phyloP scores from a whole-genome alignment of 1,140 invertebrate genomes.

The Belonocnema kinseyi region DNA sequence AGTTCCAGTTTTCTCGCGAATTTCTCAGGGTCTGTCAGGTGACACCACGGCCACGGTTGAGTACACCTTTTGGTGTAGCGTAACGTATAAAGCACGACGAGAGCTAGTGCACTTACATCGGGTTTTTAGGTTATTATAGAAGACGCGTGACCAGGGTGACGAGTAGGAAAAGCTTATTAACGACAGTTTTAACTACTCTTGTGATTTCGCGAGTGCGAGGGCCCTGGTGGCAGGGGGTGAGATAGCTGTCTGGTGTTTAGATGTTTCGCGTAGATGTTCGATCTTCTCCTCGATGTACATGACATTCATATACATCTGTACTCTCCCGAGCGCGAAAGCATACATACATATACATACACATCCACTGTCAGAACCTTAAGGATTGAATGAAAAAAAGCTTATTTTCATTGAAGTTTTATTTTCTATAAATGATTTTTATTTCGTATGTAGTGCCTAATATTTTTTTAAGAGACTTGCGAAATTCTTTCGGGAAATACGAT shows the following conservation, averaged over 20 bases:
- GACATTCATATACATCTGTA: slow-evolving; percentile 38
- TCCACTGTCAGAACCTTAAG: background rate
- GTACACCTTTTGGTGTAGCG: slow-evolving; percentile 48
- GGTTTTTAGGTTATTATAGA: slow-evolving; percentile 62
- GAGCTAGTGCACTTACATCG: slow-evolving; percentile 37
- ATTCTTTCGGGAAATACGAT: no score
- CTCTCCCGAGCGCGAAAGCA: slow-evolving; percentile 29
- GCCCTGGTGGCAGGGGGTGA: slow-evolving; percentile 58
- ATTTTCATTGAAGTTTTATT: background rate
- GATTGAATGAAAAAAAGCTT: slow-evolving; percentile 3
- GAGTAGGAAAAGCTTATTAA: background rate
- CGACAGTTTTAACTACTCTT: slow-evolving; percentile 31
- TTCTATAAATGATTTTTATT: background rate
- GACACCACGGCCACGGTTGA: slow-evolving; percentile 64
- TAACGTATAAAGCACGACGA: slow-evolving; percentile 45
- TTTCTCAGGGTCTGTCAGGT: slow-evolving; percentile 71
- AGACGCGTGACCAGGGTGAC: slow-evolving; percentile 30
- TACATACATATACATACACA: background rate
- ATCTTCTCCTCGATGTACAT: slow-evolving; percentile 44
- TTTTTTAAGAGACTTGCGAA: no score
- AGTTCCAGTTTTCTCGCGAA: slow-evolving; percentile 68
- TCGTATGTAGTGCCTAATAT: no score
- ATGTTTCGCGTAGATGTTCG: slow-evolving; percentile 61
- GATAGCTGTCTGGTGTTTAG: slow-evolving; percentile 64
- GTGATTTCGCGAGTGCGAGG: slow-evolving; percentile 58